A percentile compares a stretch with the other conserved stretches of the same genome.
phyloP scores from a whole-genome alignment of 2,113 vertebrate species.

The Lynx canadensis region DNA sequence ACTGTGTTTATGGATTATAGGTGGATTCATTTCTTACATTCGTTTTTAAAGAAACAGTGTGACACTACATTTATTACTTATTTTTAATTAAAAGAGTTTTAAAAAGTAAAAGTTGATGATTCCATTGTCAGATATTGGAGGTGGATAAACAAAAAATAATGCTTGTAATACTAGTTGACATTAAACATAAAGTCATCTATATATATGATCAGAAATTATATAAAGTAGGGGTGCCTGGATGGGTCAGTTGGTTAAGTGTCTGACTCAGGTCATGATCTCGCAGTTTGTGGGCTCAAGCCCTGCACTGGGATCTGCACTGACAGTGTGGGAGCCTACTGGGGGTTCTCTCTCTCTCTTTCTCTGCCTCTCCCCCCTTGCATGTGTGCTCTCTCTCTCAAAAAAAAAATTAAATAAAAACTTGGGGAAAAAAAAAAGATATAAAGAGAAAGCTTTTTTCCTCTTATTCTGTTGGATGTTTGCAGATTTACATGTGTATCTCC shows the following conservation, averaged over 20 bases:
- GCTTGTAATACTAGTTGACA: neutral
- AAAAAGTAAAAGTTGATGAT: neutral
- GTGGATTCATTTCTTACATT: neutral
- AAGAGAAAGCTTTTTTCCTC: neutral
- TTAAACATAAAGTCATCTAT: neutral
- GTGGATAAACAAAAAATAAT: neutral
- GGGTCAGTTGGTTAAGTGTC: no score
- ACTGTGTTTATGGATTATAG: neutral
- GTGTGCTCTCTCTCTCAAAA: no score
- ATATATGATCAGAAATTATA: no score
- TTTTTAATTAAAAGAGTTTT: neutral
- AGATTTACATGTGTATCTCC: neutral
- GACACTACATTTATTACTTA: neutral
- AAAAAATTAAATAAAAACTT: no score
- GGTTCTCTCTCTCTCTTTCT: no score
- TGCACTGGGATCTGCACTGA: no score
- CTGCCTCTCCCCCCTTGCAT: no score
- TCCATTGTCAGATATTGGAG: neutral
- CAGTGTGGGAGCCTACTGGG: no score
- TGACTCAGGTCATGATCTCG: no score
- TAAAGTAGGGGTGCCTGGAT: neutral
- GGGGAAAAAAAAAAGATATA: neutral
- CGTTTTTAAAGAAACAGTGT: neutral
- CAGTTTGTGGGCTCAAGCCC: no score
- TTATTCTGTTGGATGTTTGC: neutral